Evolutionary conservation across 2,888 invertebrate genomes (phyloP), one percentile per base, ranked within the genome.

Genomic region (Conchocele bisecta): DNA sequence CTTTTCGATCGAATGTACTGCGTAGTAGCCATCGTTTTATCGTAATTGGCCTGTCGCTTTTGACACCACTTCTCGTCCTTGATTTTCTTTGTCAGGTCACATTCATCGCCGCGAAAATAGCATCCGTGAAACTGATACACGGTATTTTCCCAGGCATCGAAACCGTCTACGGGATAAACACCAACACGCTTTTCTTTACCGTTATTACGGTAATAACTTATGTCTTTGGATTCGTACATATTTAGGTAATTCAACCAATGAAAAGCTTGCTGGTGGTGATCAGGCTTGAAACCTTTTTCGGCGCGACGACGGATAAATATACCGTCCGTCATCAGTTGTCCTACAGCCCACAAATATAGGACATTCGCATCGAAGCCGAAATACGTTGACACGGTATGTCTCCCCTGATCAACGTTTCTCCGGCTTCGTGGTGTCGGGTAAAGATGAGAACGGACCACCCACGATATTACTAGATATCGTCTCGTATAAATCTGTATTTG

Each of bases 291-390:
- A 20, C 39, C 48, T 17, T 63, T 51, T 13, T 68, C 54, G 15
- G 57, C 22, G 3, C 59, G 46, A n/a, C 73, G 44, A 2, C 68
- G 28, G 9, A 68, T 51, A 22, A 58, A 68, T 11, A 54, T 24
- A 9, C 73, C 73, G 5, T 41, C 48, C 15, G 73, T 67, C 64
- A 73, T 68, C 15, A 44, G 26, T 33, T 68, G 57, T 7, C 63
- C 73, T 9, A 73, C 59, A 5, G 44, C 33, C 37, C 53, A 63
- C 20, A 68, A 37, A 48, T 73, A 71, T 3, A 71, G 48, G 22
- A 66, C 66, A 50, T 65, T 66, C n/a, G 66, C 71, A 41, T 71
- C 71, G 56, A 39, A 72, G 1, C 72, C 61, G 17, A 61, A 13
- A 72, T 61, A 29, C 63, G 61, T 26, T 44, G 17, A 50, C 66